Base-by-base conservation (phyloP, 2,888 invertebrate species). In the Apomyelois bistriatella region DNA sequence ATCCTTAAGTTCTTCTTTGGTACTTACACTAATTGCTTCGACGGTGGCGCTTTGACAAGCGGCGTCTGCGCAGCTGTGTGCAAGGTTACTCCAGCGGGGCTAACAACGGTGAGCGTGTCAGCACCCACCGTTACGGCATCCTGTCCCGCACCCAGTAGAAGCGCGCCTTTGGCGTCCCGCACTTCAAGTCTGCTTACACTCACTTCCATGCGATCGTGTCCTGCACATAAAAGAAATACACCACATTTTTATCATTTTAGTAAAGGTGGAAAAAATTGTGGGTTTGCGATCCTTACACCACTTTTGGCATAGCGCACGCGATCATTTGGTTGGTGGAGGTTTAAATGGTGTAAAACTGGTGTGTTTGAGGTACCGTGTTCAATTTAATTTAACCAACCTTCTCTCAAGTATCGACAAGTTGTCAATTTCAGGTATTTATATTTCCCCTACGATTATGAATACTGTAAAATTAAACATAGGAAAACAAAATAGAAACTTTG, bases 11-110 rank as follows among this genome's bases (percentile, higher is more conserved):
- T 5, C 22, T 2, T 22, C 22, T 22, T 74, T 51, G 38, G 54
- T 52, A 82, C 91, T 92, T 88, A 97, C 97, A 94, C 94, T 61
- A 97, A 91, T 74, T 95, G 95, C 69, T 95, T 94, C 32, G 96
- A 94, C 16, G 96, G 94, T 64, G 96, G 96, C 5, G 97, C 96
- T 69, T 95, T 93, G 53, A 98, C 95, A 59, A 96, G 88, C 1
- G 96, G 95, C 52, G 97, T 96, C 84, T 97, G 97, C 49, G 96
- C 93, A 53, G 97, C 96, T 43, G 96, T 96, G 65, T 95, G 94
- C 76, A 98, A 94, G 61, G 94, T 93, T 55, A 95, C 95, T 35
- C 97, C 97, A 16, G 96, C 97, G 54, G 95, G 94, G 53, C 97
- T 97, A 70, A 94, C 94, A 60, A 97, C 94, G 63, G 93, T 92